These are phyloP conservation scores for Noctua comes DNA, from an alignment of 2,888 invertebrate genomes.

Conservation along the genomic window DNA sequence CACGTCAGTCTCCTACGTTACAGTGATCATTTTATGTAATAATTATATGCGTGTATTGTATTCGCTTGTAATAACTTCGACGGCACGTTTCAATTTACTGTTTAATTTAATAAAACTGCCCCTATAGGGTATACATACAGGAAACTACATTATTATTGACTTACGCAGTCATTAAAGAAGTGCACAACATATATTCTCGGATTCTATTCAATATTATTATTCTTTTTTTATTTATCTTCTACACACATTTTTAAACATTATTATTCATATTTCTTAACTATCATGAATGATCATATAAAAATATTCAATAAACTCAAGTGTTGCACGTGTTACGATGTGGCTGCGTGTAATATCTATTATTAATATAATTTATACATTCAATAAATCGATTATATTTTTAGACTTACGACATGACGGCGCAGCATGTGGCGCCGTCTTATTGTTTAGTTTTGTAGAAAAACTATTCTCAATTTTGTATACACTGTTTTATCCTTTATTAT, in stretches of 20 bases:
- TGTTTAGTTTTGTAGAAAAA: background rate
- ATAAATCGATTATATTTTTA: background rate
- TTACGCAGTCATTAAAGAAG: background rate
- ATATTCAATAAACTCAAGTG: background rate
- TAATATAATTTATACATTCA: constrained; percentile 1
- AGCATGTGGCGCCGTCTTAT: constrained; percentile 2
- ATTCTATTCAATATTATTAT: background rate
- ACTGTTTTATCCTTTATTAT: constrained; percentile 5
- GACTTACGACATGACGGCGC: background rate
- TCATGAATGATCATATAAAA: constrained; percentile 1
- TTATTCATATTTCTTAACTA: background rate
- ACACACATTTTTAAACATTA: background rate
- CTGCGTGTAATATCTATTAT: constrained; percentile 1
- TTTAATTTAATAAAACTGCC: background rate
- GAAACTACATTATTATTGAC: background rate
- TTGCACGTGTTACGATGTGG: background rate
- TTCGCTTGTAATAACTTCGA: background rate
- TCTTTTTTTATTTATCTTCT: background rate
- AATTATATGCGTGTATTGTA: background rate
- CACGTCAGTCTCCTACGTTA: background rate
- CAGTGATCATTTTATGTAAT: constrained; percentile 4
- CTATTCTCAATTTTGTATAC: background rate
- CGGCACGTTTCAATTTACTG: background rate
- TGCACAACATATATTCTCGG: background rate
- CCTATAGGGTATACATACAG: background rate